Conservation (phyloP, 2,797 vertebrate species). For the Sebastolobus alascanus region DNA sequence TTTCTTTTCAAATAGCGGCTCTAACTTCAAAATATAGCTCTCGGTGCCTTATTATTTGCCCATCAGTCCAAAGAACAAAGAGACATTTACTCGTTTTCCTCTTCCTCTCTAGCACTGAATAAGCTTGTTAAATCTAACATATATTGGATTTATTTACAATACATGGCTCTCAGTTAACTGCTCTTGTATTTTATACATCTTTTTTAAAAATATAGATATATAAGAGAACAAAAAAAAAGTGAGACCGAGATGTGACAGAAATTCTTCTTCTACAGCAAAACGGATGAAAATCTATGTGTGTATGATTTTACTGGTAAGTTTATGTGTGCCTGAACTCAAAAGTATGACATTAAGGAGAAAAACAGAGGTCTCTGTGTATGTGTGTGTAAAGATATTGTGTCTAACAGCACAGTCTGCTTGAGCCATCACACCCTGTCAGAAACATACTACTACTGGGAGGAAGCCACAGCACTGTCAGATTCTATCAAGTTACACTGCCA, state of each 20-base stretch:
- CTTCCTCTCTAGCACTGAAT: not conserved
- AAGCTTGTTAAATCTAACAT: not conserved
- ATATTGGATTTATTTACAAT: not conserved
- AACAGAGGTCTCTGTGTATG: conserved; percentile 44
- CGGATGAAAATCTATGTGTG: not conserved
- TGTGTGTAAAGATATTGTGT: conserved; percentile 33
- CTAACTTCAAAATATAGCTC: not conserved
- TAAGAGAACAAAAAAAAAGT: not conserved
- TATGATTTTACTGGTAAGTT: conserved; percentile 20
- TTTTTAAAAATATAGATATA: not conserved
- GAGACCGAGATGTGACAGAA: not conserved
- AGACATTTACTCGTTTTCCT: not conserved
- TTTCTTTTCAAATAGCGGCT: not conserved
- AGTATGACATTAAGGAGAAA: conserved; percentile 48
- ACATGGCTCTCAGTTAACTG: not conserved
- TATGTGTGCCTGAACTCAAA: conserved; percentile 35
- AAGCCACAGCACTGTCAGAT: conserved; percentile 66
- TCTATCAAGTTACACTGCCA: conserved; percentile 62
- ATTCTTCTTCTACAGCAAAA: conserved; percentile 8
- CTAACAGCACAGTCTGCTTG: conserved; percentile 67
- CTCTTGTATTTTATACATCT: not conserved
- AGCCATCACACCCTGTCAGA: conserved; percentile 68
- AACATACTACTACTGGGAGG: conserved; percentile 65
- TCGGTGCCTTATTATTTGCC: not conserved
- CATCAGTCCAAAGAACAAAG: not conserved